phyloP scores from a whole-genome alignment of 2,797 vertebrate genomes.

The Cirrhinus mrigala region DNA sequence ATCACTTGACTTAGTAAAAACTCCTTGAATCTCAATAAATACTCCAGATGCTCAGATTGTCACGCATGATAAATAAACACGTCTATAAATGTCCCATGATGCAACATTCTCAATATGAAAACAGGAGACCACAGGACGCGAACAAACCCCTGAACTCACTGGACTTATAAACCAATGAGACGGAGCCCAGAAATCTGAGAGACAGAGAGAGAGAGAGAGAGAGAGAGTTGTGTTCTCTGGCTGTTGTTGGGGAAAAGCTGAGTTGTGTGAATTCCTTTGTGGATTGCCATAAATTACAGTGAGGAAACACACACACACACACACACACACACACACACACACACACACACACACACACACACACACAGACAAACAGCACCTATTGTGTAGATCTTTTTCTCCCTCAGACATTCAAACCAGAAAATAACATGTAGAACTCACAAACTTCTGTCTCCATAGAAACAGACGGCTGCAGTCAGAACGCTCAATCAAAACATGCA shows the following conservation, averaged over 20 bases:
- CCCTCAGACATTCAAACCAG: neutral
- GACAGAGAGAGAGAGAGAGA: constrained; percentile 39
- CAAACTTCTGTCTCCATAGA: constrained; percentile 28
- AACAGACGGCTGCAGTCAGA: neutral
- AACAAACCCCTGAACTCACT: constrained; percentile 1
- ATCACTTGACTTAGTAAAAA: neutral
- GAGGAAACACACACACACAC: constrained; percentile 61
- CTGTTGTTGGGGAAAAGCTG: constrained; percentile 60
- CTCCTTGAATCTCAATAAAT: neutral
- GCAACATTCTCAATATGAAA: neutral
- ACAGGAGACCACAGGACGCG: neutral
- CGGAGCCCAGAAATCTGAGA: constrained; percentile 11
- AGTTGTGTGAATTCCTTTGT: constrained; percentile 73
- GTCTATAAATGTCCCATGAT: neutral
- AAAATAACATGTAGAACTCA: constrained; percentile 7
- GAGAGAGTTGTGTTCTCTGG: constrained; percentile 27
- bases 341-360: constrained; percentile 60
- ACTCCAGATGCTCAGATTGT: neutral
- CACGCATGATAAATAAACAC: neutral
- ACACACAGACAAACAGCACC: neutral
- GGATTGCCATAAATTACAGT: constrained; percentile 77
- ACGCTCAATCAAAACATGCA: neutral
- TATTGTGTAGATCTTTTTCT: neutral
- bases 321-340: constrained; percentile 54
- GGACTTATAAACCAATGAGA: constrained; percentile 3